A percentile compares a stretch with the other conserved stretches of the same genome.
Conservation (phyloP, 2,113 vertebrate species). For the Centrocercus urophasianus region DNA sequence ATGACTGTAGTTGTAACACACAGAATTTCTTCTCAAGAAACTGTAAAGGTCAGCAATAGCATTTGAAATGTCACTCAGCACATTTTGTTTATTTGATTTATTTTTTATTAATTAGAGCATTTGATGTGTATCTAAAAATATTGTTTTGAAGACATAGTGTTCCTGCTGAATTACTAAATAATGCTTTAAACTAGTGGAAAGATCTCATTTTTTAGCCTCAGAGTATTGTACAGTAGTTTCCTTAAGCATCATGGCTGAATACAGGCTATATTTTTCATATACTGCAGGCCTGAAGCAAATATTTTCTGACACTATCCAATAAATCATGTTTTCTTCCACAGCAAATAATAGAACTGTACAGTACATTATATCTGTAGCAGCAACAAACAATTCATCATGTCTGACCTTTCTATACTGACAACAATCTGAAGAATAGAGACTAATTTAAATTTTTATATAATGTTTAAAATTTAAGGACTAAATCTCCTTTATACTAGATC, state of each 20-base stretch:
- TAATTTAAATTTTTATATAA: slow-evolving; percentile 73
- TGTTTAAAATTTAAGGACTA: slow-evolving; percentile 69
- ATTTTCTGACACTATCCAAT: slow-evolving; percentile 68
- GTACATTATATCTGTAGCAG: slow-evolving; percentile 68
- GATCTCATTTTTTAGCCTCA: slow-evolving; percentile 35
- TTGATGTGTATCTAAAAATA: slow-evolving; percentile 4
- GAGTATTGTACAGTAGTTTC: not conserved
- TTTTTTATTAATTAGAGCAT: slow-evolving; percentile 41
- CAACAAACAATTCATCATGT: slow-evolving; percentile 73
- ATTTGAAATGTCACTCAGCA: not conserved
- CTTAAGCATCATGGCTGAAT: slow-evolving; percentile 40
- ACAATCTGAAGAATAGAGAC: slow-evolving; percentile 59
- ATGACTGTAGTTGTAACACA: not conserved
- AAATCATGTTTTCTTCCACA: slow-evolving; percentile 73
- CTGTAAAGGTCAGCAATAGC: slow-evolving; percentile 26
- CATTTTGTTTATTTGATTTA: slow-evolving; percentile 12
- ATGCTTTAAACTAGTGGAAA: slow-evolving; percentile 6
- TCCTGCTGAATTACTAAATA: slow-evolving; percentile 38
- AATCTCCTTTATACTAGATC: slow-evolving; percentile 19
- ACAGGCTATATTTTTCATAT: slow-evolving; percentile 67
- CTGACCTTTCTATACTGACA: slow-evolving; percentile 74
- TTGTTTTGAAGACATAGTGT: slow-evolving; percentile 11
- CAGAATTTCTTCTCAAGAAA: not conserved
- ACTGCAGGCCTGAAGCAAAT: slow-evolving; percentile 59
- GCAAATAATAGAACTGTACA: slow-evolving; percentile 71